phyloP scores from a whole-genome alignment of 2,113 vertebrate genomes.

The Siniperca knerii region DNA sequence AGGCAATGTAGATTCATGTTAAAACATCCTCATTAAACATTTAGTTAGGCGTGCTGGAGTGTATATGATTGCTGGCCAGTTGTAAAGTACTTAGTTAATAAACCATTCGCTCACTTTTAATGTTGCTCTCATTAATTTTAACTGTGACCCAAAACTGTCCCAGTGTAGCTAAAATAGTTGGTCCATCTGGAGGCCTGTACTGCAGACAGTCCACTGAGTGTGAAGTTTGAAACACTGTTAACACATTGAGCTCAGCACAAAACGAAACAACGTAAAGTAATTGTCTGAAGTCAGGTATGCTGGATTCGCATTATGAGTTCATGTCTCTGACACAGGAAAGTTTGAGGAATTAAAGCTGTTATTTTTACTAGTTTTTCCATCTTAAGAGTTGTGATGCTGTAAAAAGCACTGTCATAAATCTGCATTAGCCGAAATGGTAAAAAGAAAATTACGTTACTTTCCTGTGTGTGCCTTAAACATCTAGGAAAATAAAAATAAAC shows the following conservation, averaged over 20 bases:
- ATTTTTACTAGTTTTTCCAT: background rate
- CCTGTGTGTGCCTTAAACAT: background rate
- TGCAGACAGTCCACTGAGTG: background rate
- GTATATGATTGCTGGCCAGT: background rate
- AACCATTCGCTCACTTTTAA: constrained; percentile 39
- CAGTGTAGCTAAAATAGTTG: background rate
- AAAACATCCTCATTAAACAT: constrained; percentile 43
- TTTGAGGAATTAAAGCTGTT: background rate
- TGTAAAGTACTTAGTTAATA: constrained; percentile 43
- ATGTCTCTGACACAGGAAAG: background rate
- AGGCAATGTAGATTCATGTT: constrained; percentile 11
- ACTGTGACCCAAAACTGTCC: constrained; percentile 32
- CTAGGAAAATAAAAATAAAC: background rate
- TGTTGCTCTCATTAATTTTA: constrained; percentile 42
- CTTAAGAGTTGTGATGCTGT: background rate
- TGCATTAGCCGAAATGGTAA: background rate
- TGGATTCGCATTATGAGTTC: background rate
- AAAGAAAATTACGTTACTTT: background rate
- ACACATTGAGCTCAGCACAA: background rate
- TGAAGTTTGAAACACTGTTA: background rate
- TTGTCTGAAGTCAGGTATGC: background rate
- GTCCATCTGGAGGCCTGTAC: constrained; percentile 13
- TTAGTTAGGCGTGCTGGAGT: background rate
- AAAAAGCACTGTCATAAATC: constrained; percentile 3
- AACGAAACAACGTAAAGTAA: background rate